These are phyloP conservation scores for Cacatua alba DNA, from an alignment of 2,113 vertebrate genomes.

Conservation along the genomic window DNA sequence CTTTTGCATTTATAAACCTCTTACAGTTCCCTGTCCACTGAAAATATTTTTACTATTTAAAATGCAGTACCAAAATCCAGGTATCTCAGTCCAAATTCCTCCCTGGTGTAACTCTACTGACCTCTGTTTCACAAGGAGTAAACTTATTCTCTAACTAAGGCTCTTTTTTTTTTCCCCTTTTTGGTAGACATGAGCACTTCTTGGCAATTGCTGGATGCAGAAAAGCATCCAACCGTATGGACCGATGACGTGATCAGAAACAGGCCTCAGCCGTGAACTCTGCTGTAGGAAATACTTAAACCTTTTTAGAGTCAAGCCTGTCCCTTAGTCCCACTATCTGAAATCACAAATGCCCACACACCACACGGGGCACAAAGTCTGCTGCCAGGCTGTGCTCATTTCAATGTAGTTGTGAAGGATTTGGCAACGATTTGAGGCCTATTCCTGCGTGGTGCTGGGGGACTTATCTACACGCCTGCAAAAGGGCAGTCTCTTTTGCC, in stretches of 20 bases:
- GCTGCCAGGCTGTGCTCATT: not conserved
- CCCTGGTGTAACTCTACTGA: conserved; percentile 21
- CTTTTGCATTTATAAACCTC: conserved; percentile 63
- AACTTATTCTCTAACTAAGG: conserved; percentile 18
- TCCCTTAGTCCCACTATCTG: not conserved
- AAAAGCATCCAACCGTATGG: not conserved
- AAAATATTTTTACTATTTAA: conserved; percentile 67
- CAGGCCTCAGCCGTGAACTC: not conserved
- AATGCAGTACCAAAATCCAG: not conserved
- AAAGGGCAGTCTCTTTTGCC: not conserved
- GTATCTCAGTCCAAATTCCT: conserved; percentile 49
- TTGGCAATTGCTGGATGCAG: not conserved
- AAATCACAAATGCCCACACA: not conserved
- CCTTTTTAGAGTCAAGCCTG: not conserved
- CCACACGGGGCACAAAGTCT: not conserved
- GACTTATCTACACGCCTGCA: not conserved
- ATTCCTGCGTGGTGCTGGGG: rapidly evolving
- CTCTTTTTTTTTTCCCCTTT: not conserved
- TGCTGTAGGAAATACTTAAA: not conserved
- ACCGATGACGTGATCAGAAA: not conserved
- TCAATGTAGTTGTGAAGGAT: not conserved
- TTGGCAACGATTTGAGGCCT: not conserved
- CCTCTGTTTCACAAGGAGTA: conserved; percentile 27
- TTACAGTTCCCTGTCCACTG: conserved; percentile 58
- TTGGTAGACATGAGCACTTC: not conserved